A percentile compares a stretch with the other conserved stretches of the same genome.
Conservation (phyloP, 2,888 invertebrate genomes). For the Diplolepis rosae region DNA sequence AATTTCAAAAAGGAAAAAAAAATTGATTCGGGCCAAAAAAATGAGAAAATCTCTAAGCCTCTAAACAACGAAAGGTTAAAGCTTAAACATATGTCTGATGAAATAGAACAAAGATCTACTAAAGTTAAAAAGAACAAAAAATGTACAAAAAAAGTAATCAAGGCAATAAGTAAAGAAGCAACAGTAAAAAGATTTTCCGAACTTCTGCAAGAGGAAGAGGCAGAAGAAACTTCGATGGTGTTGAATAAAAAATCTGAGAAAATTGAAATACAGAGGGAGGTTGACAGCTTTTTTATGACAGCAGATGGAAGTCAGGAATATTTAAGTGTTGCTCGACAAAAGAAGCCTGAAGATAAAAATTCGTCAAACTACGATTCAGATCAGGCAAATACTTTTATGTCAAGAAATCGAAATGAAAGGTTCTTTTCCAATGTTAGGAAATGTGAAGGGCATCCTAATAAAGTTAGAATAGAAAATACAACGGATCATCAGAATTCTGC, state of each 20-base stretch:
- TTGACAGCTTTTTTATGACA: constrained; percentile 64
- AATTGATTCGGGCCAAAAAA: constrained; percentile 27
- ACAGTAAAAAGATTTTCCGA: constrained; percentile 61
- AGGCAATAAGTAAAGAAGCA: constrained; percentile 57
- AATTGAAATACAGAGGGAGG: constrained; percentile 48
- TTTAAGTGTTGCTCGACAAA: constrained; percentile 54
- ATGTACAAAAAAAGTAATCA: constrained; percentile 26
- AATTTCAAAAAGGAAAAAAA: neutral
- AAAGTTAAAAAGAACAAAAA: constrained; percentile 31
- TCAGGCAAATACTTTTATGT: neutral
- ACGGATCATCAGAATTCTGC: neutral
- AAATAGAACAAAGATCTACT: neutral
- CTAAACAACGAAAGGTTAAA: neutral
- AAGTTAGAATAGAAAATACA: neutral
- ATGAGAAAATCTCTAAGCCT: neutral
- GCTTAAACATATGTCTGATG: neutral
- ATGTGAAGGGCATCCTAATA: neutral
- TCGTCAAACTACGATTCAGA: constrained; percentile 34
- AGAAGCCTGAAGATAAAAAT: constrained; percentile 35
- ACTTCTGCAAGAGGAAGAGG: constrained; percentile 50
- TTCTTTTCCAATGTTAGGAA: neutral
- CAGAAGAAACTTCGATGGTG: neutral
- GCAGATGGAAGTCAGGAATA: constrained; percentile 54
- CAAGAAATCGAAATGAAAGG: constrained; percentile 11
- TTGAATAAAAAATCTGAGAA: constrained; percentile 8